Conservation (phyloP, 1,140 invertebrate species). For the Epicauta chinensis region DNA sequence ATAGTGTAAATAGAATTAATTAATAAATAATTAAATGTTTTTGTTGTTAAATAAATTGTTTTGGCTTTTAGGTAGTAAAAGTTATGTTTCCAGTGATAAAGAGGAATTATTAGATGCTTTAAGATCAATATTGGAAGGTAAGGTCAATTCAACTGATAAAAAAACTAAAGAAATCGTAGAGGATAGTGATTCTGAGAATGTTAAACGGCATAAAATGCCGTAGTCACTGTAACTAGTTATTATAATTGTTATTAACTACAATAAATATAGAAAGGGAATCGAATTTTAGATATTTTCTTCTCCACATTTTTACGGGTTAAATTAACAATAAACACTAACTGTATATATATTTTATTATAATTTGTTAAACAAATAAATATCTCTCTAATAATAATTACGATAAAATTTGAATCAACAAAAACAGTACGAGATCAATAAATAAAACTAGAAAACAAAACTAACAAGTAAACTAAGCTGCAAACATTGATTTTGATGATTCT, state of each 20-base stretch:
- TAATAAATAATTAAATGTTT: conserved; percentile 12
- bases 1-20: conserved; percentile 6
- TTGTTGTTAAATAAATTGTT: conserved; percentile 21
- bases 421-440: too few species aligned
- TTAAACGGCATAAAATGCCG: conserved; percentile 21
- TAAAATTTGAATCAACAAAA: too few species aligned
- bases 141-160: conserved; percentile 23
- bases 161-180: conserved; percentile 19
- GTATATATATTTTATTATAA: too few species aligned
- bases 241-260: conserved; percentile 5
- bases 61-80: conserved; percentile 54
- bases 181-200: conserved; percentile 4
- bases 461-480: too few species aligned
- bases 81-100: conserved; percentile 51
- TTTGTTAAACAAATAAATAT: too few species aligned
- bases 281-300: too few species aligned
- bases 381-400: too few species aligned
- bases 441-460: too few species aligned
- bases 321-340: too few species aligned
- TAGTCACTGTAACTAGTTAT: conserved; percentile 3
- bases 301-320: too few species aligned
- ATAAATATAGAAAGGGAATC: too few species aligned
- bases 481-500: too few species aligned
- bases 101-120: conserved; percentile 53
- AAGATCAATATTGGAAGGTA: conserved; percentile 51